A percentile compares a stretch with the other conserved stretches of the same genome.
These are phyloP conservation scores for Montipora foliosa DNA, from an alignment of 64 coral and sea anemone species.

Conservation along the genomic window DNA sequence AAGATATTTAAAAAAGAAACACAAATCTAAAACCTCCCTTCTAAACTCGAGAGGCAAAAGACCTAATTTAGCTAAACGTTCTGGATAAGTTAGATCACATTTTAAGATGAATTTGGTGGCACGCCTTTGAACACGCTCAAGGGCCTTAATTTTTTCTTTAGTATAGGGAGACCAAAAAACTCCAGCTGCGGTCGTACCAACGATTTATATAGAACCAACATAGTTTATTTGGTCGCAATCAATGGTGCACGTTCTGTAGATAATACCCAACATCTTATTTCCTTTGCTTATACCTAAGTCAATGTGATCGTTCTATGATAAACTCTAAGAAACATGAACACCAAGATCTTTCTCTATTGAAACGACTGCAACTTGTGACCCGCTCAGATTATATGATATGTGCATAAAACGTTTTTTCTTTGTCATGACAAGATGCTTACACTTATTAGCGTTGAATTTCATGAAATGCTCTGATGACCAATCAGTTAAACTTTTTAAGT, in stretches of 20 bases:
- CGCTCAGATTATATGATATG: background rate
- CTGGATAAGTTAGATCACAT: no score
- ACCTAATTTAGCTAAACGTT: no score
- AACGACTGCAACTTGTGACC: no score
- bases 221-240: conserved; percentile 18
- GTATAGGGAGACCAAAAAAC: no score
- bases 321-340: conserved; percentile 59
- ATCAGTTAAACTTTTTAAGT: background rate
- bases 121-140: no score
- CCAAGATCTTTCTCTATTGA: conserved; percentile 57
- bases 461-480: conserved; percentile 45
- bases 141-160: no score
- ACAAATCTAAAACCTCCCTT: no score
- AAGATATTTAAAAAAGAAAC: no score
- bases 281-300: conserved; percentile 41
- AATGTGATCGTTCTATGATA: conserved; percentile 57
- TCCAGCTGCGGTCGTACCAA: no score
- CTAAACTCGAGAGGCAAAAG: no score
- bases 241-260: conserved; percentile 26
- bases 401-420: conserved; percentile 46
- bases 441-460: conserved; percentile 55
- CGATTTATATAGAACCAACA: conserved; percentile 33
- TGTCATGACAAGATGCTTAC: conserved; percentile 45
- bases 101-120: no score
- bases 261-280: conserved; percentile 52